These are phyloP conservation scores for Athripsodes cinereus DNA, from an alignment of 2,888 invertebrate species.

Conservation along the genomic window DNA sequence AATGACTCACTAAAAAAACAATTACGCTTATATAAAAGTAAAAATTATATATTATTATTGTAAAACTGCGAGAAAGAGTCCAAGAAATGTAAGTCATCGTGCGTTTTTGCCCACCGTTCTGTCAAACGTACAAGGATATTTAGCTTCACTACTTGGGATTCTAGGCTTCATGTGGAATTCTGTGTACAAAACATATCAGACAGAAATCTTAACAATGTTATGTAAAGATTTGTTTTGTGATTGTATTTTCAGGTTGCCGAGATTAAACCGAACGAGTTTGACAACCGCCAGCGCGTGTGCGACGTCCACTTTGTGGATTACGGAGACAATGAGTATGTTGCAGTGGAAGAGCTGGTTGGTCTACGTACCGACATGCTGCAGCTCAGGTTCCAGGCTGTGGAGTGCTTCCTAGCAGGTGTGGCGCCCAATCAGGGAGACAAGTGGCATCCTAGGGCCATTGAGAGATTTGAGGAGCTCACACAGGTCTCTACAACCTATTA, in stretches of 20 bases:
- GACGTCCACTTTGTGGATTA: constrained; percentile 83
- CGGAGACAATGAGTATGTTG: constrained; percentile 71
- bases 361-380: constrained; percentile 69
- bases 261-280: constrained; percentile 56
- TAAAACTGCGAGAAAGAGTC: too few relatives aligned
- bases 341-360: constrained; percentile 61
- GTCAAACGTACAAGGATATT: too few relatives aligned
- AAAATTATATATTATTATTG: too few relatives aligned
- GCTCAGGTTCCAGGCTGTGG: constrained; percentile 73
- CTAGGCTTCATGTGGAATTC: too few relatives aligned
- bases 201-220: background rate
- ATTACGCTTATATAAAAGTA: too few relatives aligned
- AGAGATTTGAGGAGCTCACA: constrained; percentile 63
- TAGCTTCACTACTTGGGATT: too few relatives aligned
- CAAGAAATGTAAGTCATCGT: too few relatives aligned
- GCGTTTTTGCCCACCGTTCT: too few relatives aligned
- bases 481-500: too few relatives aligned
- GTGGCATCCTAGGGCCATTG: constrained; percentile 59
- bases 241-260: constrained; percentile 57
- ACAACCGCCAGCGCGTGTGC: constrained; percentile 54
- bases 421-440: constrained; percentile 43
- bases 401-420: constrained; percentile 75
- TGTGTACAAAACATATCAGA: background rate
- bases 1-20: too few relatives aligned
- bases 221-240: background rate